Conservation (phyloP, 2,888 invertebrate genomes). For the Ganaspis brasiliensis region DNA sequence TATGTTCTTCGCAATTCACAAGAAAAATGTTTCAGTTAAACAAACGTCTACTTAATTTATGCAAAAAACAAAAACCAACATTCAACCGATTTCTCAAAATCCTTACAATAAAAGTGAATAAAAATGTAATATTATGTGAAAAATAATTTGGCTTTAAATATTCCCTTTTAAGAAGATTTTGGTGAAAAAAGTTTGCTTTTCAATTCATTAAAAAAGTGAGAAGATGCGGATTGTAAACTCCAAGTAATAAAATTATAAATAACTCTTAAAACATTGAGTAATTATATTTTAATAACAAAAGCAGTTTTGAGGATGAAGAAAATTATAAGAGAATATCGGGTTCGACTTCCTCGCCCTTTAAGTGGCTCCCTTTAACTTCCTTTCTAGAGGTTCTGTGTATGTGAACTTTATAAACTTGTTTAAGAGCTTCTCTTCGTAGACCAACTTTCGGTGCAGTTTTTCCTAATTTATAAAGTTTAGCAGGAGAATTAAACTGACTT, state of each 20-base stretch:
- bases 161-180: too few species aligned
- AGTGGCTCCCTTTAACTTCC: conserved; percentile 21
- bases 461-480: conserved; percentile 42
- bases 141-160: too few species aligned
- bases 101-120: too few species aligned
- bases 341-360: conserved; percentile 29
- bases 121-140: too few species aligned
- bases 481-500: conserved; percentile 39
- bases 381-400: conserved; percentile 24
- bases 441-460: conserved; percentile 37
- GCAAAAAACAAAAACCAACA: not conserved
- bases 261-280: not conserved
- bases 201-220: not conserved
- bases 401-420: conserved; percentile 41
- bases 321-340: conserved; percentile 23
- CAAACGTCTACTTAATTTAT: not conserved
- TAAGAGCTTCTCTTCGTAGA: conserved; percentile 15
- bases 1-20: not conserved
- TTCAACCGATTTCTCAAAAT: too few species aligned
- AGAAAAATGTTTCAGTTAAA: not conserved
- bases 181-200: not conserved
- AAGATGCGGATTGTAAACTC: not conserved
- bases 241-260: conserved; percentile 19
- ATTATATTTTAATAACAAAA: conserved; percentile 31
- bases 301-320: conserved; percentile 25